A percentile compares a stretch with the other conserved stretches of the same genome.
Conservation (phyloP, 92 coral and sea anemone species). For the Palythoa grandiflora region DNA sequence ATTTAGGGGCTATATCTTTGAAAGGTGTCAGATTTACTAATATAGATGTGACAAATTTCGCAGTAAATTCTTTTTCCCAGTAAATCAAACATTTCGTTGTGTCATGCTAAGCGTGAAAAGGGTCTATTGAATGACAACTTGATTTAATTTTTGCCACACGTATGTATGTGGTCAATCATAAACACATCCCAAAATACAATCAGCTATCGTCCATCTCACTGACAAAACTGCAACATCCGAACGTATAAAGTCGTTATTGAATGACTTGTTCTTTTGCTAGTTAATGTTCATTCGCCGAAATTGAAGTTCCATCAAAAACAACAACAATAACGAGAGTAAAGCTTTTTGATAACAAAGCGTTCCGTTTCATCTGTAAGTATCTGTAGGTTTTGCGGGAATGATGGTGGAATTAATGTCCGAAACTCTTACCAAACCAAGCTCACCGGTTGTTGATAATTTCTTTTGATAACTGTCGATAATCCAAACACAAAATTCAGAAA, state of each 20-base stretch:
- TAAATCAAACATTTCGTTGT: slow-evolving; percentile 2
- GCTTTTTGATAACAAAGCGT: too few species aligned
- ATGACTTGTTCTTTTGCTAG: slow-evolving; percentile 32
- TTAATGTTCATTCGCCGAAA: slow-evolving; percentile 21
- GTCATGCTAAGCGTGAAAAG: slow-evolving; percentile 6
- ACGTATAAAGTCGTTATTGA: slow-evolving; percentile 15
- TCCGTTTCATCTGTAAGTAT: too few species aligned
- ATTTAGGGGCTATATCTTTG: not conserved
- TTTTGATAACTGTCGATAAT: slow-evolving; percentile 13
- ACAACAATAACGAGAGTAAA: not conserved
- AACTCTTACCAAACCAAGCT: slow-evolving; percentile 2
- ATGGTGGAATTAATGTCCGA: not conserved
- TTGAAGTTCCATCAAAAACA: slow-evolving; percentile 9
- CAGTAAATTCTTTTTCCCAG: slow-evolving; percentile 9
- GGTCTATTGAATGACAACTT: slow-evolving; percentile 18
- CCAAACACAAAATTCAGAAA: slow-evolving; percentile 7
- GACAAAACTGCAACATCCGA: slow-evolving; percentile 32
- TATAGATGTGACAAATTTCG: not conserved
- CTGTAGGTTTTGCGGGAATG: too few species aligned
- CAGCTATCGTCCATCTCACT: slow-evolving; percentile 29
- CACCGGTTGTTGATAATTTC: slow-evolving; percentile 16
- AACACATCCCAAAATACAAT: slow-evolving; percentile 19
- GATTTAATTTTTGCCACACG: not conserved
- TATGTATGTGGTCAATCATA: slow-evolving; percentile 13
- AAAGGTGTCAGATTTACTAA: not conserved